A percentile compares a stretch with the other conserved stretches of the same genome.
These are phyloP conservation scores for Parthenolecanium corni DNA, from an alignment of 2,888 invertebrate species.

Conservation along the genomic window DNA sequence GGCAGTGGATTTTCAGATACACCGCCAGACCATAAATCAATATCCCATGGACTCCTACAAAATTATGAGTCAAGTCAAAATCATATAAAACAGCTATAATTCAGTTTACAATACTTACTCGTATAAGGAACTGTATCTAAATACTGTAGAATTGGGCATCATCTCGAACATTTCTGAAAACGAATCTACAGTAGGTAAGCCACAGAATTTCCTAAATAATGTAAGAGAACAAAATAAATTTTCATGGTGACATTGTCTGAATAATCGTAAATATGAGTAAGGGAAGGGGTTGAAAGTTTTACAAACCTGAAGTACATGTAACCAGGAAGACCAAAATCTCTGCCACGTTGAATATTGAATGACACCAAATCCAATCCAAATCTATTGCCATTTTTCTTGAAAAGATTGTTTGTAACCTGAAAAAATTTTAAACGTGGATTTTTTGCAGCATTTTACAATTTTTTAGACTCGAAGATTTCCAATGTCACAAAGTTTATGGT, in stretches of 20 bases:
- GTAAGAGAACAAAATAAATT: background rate
- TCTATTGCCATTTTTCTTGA: constrained; percentile 49
- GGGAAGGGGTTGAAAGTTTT: background rate
- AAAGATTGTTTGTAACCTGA: constrained; percentile 81
- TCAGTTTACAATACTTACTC: constrained; percentile 45
- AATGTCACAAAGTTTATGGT: too few species aligned
- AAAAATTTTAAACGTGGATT: too few species aligned
- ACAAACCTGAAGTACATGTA: constrained; percentile 71
- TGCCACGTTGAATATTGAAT: constrained; percentile 84
- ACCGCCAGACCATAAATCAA: constrained; percentile 90
- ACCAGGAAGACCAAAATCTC: constrained; percentile 82
- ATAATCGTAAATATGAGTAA: too few species aligned
- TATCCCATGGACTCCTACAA: constrained; percentile 69
- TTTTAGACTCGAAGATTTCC: too few species aligned
- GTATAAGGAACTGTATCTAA: constrained; percentile 69
- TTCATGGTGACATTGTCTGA: too few species aligned
- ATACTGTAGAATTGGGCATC: constrained; percentile 78
- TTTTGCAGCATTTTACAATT: too few species aligned
- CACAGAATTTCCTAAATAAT: constrained; percentile 63
- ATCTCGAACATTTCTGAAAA: constrained; percentile 74
- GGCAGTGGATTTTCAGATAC: constrained; percentile 81
- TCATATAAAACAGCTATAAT: background rate
- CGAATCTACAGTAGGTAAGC: constrained; percentile 60
- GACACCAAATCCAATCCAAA: constrained; percentile 85
- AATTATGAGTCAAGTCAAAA: background rate